Conservation (phyloP, 2,797 vertebrate species). For the Alectoris magna region DNA sequence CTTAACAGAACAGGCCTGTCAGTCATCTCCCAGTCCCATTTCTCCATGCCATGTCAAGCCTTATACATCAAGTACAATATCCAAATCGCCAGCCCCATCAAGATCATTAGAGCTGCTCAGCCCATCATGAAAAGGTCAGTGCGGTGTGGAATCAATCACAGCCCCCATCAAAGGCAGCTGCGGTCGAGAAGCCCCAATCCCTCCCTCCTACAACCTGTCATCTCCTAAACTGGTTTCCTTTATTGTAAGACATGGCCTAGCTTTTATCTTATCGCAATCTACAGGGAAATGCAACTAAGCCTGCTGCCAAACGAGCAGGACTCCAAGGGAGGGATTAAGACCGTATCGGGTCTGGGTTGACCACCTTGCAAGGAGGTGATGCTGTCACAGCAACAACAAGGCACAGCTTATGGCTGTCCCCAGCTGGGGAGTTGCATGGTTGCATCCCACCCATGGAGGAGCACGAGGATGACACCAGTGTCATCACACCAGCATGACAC, state of each 20-base stretch:
- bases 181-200: constrained; percentile 10
- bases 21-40: constrained; percentile 9
- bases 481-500: too few relatives aligned
- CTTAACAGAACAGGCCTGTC: constrained; percentile 57
- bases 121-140: constrained; percentile 75
- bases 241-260: background rate
- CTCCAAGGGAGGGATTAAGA: background rate
- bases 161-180: constrained; percentile 63
- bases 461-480: background rate
- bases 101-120: constrained; percentile 75
- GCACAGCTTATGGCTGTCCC: background rate
- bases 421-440: background rate
- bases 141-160: constrained; percentile 72
- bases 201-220: constrained; percentile 20
- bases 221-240: background rate
- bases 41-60: constrained; percentile 48
- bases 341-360: rapidly evolving
- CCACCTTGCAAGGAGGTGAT: background rate
- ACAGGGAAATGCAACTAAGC: background rate
- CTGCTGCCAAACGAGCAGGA: background rate
- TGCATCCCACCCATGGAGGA: rapidly evolving
- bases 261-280: constrained; percentile 32
- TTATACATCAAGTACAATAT: constrained; percentile 69
- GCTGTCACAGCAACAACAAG: rapidly evolving
- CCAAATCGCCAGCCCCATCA: constrained; percentile 78